Evolutionary conservation across 2,797 vertebrate genomes (phyloP).

Genomic region (Sebastes elongatus): DNA sequence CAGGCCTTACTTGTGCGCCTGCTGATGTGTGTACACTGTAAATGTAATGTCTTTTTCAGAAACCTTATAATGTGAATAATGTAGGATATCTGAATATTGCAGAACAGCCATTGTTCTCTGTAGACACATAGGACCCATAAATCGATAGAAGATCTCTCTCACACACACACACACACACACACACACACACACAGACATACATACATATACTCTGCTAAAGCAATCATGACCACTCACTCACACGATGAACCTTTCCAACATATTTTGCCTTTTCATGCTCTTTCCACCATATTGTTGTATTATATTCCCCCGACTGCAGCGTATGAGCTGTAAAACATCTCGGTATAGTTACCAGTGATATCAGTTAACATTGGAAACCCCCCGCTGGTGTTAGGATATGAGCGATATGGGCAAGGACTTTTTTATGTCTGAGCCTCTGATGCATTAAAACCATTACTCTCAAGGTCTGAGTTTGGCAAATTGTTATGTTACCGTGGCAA

Average conservation of each 20-base stretch:
- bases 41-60: conserved; percentile 55
- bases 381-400: conserved; percentile 58
- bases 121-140: conserved; percentile 51
- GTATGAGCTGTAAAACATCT: conserved; percentile 74
- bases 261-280: conserved; percentile 65
- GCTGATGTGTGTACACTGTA: conserved; percentile 12
- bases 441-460: conserved; percentile 60
- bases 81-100: conserved; percentile 41
- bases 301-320: conserved; percentile 56
- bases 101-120: conserved; percentile 66
- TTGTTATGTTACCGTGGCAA: conserved; percentile 71
- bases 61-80: conserved; percentile 43
- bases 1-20: neutral
- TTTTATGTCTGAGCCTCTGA: conserved; percentile 63
- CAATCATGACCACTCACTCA: conserved; percentile 73
- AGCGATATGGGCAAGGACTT: conserved; percentile 62
- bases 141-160: conserved; percentile 43
- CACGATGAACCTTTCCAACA: conserved; percentile 59
- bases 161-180: conserved; percentile 5
- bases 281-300: conserved; percentile 68
- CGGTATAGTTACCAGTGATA: conserved; percentile 65
- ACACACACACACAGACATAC: conserved; percentile 6
- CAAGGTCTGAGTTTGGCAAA: conserved; percentile 59
- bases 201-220: conserved; percentile 71
- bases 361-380: conserved; percentile 76